Percentiles rank a stretch among this genome's conserved stretches.
phyloP scores from a whole-genome alignment of 2,888 invertebrate genomes.

The Ganaspis brasiliensis region DNA sequence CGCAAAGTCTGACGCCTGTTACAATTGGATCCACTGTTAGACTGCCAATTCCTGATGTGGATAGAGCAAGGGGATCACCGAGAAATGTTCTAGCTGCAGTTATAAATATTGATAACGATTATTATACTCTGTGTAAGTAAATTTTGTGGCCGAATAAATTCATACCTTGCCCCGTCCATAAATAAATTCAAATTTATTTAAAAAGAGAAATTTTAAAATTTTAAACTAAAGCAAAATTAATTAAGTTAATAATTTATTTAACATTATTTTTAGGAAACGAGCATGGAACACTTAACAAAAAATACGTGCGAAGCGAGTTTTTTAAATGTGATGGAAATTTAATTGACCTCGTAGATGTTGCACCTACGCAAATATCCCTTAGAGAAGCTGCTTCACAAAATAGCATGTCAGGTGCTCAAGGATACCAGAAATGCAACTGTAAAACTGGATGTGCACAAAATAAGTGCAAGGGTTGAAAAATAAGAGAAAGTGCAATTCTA shows the following conservation, averaged over 20 bases:
- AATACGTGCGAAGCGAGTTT: neutral
- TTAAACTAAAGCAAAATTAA: too few species aligned
- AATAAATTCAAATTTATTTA: too few species aligned
- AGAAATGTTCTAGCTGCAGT: too few species aligned
- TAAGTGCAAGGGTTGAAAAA: neutral
- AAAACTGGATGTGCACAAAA: constrained; percentile 4
- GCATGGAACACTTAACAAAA: neutral
- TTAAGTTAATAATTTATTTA: neutral
- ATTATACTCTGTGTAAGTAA: too few species aligned
- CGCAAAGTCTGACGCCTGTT: neutral
- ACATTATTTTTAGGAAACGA: neutral
- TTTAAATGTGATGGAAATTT: neutral
- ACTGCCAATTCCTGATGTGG: too few species aligned
- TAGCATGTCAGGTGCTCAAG: constrained; percentile 4
- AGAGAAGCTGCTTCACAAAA: constrained; percentile 6
- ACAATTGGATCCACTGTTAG: neutral
- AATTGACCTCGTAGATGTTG: neutral
- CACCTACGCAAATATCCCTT: neutral
- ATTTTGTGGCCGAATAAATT: too few species aligned
- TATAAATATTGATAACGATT: too few species aligned
- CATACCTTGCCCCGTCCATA: too few species aligned
- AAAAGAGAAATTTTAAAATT: too few species aligned
- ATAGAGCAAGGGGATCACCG: too few species aligned
- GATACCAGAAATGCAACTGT: constrained; percentile 3
- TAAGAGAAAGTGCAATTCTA: neutral